Percentiles rank a stretch among this genome's conserved stretches.
Evolutionary conservation across 2,113 vertebrate genomes (phyloP).

Genomic region (Mobula birostris): DNA sequence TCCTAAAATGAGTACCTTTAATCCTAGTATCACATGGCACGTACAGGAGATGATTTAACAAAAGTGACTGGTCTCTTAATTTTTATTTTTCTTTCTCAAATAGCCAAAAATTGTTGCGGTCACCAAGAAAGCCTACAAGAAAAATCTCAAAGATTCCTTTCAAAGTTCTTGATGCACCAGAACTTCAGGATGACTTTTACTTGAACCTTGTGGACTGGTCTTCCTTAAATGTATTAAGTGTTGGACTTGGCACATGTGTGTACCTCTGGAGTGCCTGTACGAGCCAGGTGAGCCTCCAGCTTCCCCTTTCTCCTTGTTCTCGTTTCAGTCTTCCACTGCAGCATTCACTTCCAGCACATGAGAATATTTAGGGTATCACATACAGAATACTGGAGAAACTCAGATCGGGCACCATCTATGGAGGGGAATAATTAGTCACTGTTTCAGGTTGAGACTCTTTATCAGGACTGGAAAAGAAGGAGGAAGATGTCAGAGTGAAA

Average conservation of each 20-base stretch:
- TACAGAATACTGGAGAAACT: too few species aligned
- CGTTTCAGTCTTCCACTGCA: background rate
- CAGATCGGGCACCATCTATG: too few species aligned
- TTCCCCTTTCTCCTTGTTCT: background rate
- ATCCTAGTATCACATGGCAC: background rate
- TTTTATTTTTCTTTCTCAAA: conserved; percentile 33
- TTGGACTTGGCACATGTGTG: conserved; percentile 92
- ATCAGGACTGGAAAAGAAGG: too few species aligned
- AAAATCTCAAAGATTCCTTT: conserved; percentile 99
- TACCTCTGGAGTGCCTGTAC: conserved; percentile 98
- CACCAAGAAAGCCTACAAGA: conserved; percentile 88
- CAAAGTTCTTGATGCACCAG: conserved; percentile 91
- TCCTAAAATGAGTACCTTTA: background rate
- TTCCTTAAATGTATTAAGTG: conserved; percentile 90
- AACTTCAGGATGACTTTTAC: conserved; percentile 97
- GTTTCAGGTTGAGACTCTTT: too few species aligned
- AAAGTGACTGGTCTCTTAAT: background rate
- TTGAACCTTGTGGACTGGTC: conserved; percentile 98
- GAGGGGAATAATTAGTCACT: too few species aligned
- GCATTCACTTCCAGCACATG: too few species aligned
- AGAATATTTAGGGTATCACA: too few species aligned
- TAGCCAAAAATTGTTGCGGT: conserved; percentile 89
- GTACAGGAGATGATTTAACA: background rate
- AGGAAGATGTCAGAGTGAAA: too few species aligned
- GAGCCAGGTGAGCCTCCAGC: conserved; percentile 71